Evolutionary conservation across 1,140 invertebrate genomes (phyloP).

Genomic region (Leptinotarsa texana): DNA sequence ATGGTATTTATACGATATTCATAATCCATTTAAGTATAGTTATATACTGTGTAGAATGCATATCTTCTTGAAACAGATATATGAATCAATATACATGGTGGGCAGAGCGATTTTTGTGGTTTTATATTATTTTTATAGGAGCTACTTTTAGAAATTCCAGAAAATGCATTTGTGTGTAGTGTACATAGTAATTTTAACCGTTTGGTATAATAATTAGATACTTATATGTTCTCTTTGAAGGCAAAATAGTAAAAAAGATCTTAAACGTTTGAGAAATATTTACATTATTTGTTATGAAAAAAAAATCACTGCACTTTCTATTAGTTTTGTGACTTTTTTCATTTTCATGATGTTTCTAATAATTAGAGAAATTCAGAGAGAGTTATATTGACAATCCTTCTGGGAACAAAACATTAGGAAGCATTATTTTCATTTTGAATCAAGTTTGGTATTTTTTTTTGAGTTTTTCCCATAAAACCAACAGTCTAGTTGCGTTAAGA

Average conservation of each 20-base stretch:
- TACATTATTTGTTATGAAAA: not conserved
- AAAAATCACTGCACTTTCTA: not conserved
- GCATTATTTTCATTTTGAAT: no score
- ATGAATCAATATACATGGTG: constrained; percentile 6
- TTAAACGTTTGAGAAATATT: not conserved
- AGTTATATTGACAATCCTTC: not conserved
- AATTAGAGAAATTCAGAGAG: not conserved
- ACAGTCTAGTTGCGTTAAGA: no score
- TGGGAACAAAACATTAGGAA: not conserved
- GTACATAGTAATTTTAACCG: not conserved
- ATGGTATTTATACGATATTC: constrained; percentile 3
- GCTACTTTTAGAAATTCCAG: not conserved
- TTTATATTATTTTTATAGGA: not conserved
- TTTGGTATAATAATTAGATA: not conserved
- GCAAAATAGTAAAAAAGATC: not conserved
- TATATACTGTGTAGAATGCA: not conserved
- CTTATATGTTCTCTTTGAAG: not conserved
- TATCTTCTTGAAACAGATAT: not conserved
- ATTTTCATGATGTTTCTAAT: not conserved
- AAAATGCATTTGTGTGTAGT: constrained; percentile 1
- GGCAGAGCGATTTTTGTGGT: not conserved
- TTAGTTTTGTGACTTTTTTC: not conserved
- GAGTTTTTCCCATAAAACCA: no score
- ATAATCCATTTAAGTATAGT: not conserved
- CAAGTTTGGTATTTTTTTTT: no score